Evolutionary conservation across 2,797 vertebrate genomes (phyloP).

Genomic region (Discoglossus pictus): DNA sequence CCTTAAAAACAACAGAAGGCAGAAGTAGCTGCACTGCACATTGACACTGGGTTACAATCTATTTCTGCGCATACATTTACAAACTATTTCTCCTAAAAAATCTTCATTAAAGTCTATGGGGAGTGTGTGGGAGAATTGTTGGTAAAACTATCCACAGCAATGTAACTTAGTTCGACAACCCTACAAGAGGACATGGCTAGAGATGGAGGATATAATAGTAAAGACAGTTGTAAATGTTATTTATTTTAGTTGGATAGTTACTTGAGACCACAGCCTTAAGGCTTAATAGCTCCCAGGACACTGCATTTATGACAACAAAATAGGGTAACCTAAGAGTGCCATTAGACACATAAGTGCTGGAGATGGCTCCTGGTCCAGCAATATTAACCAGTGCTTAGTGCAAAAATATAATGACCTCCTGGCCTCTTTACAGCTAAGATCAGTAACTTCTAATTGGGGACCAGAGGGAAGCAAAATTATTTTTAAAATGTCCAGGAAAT

Average conservation of each 20-base stretch:
- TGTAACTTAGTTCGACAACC: too few species aligned
- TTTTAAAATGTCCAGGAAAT: constrained; percentile 37
- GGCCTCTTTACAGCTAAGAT: constrained; percentile 34
- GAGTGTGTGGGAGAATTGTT: too few species aligned
- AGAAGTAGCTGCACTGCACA: too few species aligned
- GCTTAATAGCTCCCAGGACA: constrained; percentile 40
- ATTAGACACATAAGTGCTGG: constrained; percentile 40
- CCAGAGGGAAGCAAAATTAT: constrained; percentile 21
- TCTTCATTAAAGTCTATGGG: too few species aligned
- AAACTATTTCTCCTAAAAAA: too few species aligned
- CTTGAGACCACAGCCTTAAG: constrained; percentile 26
- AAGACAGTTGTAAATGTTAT: constrained; percentile 25
- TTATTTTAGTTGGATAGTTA: constrained; percentile 28
- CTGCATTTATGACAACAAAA: constrained; percentile 42
- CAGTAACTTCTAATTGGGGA: constrained; percentile 31
- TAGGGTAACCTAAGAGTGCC: constrained; percentile 41
- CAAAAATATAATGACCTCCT: constrained; percentile 36
- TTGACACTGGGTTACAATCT: too few species aligned
- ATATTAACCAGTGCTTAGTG: constrained; percentile 22
- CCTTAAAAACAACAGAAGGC: too few species aligned
- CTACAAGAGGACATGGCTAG: too few species aligned
- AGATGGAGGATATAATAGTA: background rate
- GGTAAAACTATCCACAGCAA: too few species aligned
- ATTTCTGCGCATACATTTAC: too few species aligned
- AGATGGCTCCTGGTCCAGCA: constrained; percentile 37